Evolutionary conservation across 2,888 invertebrate species (phyloP).

Genomic region (Mesochorus sp.): DNA sequence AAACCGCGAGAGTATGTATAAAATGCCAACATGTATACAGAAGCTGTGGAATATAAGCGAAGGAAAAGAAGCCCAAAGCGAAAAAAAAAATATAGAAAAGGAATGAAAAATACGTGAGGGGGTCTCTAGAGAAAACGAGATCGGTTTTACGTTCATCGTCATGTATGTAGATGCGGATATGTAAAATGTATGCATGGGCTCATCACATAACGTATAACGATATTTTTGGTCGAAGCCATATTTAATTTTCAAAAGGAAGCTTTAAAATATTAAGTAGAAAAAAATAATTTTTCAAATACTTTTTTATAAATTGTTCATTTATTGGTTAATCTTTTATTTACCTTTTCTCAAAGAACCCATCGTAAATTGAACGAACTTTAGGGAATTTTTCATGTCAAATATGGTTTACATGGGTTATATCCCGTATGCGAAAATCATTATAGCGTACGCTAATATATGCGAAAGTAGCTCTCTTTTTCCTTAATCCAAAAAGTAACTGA

Average conservation of each 20-base stretch:
- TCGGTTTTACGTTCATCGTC: conserved; percentile 49
- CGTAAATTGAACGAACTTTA: too few species aligned
- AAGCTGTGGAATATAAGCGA: conserved; percentile 52
- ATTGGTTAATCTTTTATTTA: too few species aligned
- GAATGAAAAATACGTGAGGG: neutral
- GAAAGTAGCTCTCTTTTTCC: neutral
- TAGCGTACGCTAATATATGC: neutral
- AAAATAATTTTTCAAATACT: too few species aligned
- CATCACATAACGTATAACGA: too few species aligned
- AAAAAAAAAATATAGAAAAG: neutral
- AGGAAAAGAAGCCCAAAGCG: conserved; percentile 42
- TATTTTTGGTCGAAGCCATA: too few species aligned
- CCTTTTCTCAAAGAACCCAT: too few species aligned
- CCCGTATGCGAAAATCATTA: neutral
- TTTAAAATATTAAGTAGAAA: too few species aligned
- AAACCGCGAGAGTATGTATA: conserved; percentile 17
- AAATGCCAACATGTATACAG: conserved; percentile 3
- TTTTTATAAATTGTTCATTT: too few species aligned
- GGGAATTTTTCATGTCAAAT: too few species aligned
- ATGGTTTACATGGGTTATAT: too few species aligned
- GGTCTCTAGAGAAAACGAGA: conserved; percentile 49
- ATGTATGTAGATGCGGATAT: neutral
- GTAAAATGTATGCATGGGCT: neutral
- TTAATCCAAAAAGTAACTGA: neutral
- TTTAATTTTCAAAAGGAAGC: too few species aligned